A percentile compares a stretch with the other conserved stretches of the same genome.
phyloP scores from a whole-genome alignment of 2,888 invertebrate genomes.

The Hipparchia semele region DNA sequence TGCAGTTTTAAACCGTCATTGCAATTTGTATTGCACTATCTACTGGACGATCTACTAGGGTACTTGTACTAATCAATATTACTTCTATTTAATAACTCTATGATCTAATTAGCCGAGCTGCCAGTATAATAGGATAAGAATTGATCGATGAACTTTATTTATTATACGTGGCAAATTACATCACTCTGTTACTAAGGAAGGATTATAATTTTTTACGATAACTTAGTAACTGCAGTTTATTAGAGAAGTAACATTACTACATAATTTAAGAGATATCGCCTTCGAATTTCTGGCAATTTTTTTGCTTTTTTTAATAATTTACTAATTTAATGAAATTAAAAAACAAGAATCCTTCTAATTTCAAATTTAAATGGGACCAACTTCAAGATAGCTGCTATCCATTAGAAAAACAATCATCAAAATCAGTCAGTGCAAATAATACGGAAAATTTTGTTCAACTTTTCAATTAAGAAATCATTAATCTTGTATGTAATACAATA shows the following conservation, averaged over 20 bases:
- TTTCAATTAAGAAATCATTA: no score
- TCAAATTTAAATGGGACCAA: no score
- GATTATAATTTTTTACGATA: background rate
- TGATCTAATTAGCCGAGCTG: conserved; percentile 5
- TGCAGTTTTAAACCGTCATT: conserved; percentile 3
- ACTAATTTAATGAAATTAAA: no score
- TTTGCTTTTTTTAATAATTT: no score
- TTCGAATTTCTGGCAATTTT: no score
- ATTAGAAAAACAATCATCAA: no score
- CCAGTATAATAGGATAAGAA: background rate
- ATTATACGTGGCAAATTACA: background rate
- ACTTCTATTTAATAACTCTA: background rate
- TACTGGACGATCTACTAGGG: background rate
- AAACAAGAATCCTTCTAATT: no score
- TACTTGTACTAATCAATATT: background rate
- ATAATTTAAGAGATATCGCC: background rate
- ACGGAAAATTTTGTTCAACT: no score
- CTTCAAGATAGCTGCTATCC: no score
- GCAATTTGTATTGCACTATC: background rate
- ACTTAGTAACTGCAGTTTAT: background rate
- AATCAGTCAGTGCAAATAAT: no score
- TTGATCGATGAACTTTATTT: conserved; percentile 6
- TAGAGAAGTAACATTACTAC: background rate
- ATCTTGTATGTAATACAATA: no score
- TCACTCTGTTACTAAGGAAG: background rate